Conservation (phyloP, 2,113 vertebrate genomes). For the Leptobrachium leishanense region DNA sequence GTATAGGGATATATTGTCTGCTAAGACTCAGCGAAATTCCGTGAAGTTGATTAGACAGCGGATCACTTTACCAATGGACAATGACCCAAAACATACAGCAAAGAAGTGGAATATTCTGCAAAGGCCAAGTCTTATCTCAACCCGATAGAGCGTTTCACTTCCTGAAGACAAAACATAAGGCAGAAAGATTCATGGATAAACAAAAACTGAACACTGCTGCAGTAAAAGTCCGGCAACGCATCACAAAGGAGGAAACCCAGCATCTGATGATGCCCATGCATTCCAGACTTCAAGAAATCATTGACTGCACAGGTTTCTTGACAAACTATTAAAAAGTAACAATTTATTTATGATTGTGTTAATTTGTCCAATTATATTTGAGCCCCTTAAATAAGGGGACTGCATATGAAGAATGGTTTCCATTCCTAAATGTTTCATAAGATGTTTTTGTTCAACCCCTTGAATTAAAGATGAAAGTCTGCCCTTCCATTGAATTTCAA, state of each 20-base stretch:
- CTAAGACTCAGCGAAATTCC: constrained; percentile 1
- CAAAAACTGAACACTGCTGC: background rate
- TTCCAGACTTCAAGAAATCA: too few species aligned
- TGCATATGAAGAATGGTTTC: background rate
- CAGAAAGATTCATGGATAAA: background rate
- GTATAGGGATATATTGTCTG: constrained; percentile 4
- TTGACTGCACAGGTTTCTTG: too few species aligned
- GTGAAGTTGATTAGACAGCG: background rate
- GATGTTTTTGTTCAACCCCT: background rate
- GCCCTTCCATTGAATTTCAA: background rate
- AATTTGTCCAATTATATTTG: background rate
- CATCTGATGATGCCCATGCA: background rate
- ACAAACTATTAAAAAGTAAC: too few species aligned
- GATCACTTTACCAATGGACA: background rate
- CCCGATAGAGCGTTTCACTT: background rate
- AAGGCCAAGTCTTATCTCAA: background rate
- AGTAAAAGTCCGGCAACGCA: background rate
- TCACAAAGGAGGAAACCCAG: background rate
- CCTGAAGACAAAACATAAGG: constrained; percentile 11
- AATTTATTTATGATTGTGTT: too few species aligned
- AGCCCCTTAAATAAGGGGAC: background rate
- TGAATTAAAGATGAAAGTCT: background rate
- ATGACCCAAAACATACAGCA: constrained; percentile 5
- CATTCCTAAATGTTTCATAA: background rate
- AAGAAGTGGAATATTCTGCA: background rate